Conservation (phyloP, 2,113 vertebrate species). For the Thamnaconus septentrionalis region DNA sequence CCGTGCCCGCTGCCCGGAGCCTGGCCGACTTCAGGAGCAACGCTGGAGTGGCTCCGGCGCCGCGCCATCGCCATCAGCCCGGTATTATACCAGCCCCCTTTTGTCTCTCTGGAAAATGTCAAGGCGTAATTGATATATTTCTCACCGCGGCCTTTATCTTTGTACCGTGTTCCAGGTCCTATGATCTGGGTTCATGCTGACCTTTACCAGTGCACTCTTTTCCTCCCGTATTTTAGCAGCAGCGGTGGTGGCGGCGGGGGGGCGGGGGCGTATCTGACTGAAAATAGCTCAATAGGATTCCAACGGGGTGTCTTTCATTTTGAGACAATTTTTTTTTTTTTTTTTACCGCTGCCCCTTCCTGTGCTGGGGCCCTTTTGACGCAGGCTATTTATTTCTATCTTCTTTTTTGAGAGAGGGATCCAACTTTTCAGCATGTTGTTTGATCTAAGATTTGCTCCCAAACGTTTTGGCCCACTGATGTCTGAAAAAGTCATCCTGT, state of each 20-base stretch:
- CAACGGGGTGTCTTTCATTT: slow-evolving; percentile 68
- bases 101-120: slow-evolving; percentile 78
- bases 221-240: slow-evolving; percentile 34
- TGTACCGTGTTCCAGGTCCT: slow-evolving; percentile 67
- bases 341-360: neutral
- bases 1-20: too few species aligned
- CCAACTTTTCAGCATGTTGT: slow-evolving; percentile 63
- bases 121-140: slow-evolving; percentile 78
- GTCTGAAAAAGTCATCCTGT: slow-evolving; percentile 20
- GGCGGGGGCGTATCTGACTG: slow-evolving; percentile 28
- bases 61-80: slow-evolving; percentile 12
- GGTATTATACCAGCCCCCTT: slow-evolving; percentile 50
- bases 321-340: slow-evolving; percentile 66
- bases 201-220: slow-evolving; percentile 69
- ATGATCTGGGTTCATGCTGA: slow-evolving; percentile 72
- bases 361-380: slow-evolving; percentile 47
- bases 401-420: slow-evolving; percentile 13
- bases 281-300: slow-evolving; percentile 73
- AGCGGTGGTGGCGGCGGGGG: too few species aligned
- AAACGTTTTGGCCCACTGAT: slow-evolving; percentile 46
- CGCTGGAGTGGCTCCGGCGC: slow-evolving; percentile 29
- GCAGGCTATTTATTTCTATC: slow-evolving; percentile 58
- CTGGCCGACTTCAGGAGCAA: too few species aligned
- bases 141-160: slow-evolving; percentile 67
- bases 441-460: slow-evolving; percentile 64